These are phyloP conservation scores for Virgularia gustaviana DNA, from an alignment of 92 coral and sea anemone species.

Conservation along the genomic window DNA sequence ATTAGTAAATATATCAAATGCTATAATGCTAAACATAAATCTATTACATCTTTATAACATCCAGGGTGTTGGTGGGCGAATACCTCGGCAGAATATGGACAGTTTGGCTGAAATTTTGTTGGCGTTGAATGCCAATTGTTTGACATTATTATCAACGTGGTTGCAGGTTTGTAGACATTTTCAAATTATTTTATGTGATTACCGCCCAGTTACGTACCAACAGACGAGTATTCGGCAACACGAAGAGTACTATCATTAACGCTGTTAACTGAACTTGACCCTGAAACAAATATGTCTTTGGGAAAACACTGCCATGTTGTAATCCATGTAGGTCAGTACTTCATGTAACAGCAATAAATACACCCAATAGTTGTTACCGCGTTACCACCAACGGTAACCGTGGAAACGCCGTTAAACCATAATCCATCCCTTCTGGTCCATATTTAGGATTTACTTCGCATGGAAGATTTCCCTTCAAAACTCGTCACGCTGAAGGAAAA, in stretches of 20 bases:
- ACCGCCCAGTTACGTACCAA: no score
- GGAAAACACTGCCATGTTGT: no score
- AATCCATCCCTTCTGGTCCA: not conserved
- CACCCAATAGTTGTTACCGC: not conserved
- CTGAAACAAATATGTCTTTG: no score
- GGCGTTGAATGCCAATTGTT: conserved; percentile 76
- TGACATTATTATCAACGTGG: conserved; percentile 71
- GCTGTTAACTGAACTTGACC: no score
- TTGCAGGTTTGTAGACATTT: conserved; percentile 87
- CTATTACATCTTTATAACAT: conserved; percentile 1
- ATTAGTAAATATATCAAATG: not conserved
- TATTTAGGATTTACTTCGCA: conserved; percentile 61
- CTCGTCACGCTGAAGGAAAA: conserved; percentile 76
- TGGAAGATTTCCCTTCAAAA: conserved; percentile 86
- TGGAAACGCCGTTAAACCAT: not conserved
- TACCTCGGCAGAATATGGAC: conserved; percentile 73
- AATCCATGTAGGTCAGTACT: not conserved
- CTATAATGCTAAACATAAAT: not conserved
- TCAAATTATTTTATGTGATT: no score
- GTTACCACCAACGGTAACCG: no score
- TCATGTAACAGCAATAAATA: not conserved
- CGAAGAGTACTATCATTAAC: no score
- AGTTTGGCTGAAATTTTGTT: conserved; percentile 78
- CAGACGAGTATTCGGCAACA: no score
- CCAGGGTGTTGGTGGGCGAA: conserved; percentile 91